Percentiles rank a stretch among this genome's conserved stretches.
These are phyloP conservation scores for Lucilia sericata DNA, from an alignment of 1,140 invertebrate species.

Conservation along the genomic window DNA sequence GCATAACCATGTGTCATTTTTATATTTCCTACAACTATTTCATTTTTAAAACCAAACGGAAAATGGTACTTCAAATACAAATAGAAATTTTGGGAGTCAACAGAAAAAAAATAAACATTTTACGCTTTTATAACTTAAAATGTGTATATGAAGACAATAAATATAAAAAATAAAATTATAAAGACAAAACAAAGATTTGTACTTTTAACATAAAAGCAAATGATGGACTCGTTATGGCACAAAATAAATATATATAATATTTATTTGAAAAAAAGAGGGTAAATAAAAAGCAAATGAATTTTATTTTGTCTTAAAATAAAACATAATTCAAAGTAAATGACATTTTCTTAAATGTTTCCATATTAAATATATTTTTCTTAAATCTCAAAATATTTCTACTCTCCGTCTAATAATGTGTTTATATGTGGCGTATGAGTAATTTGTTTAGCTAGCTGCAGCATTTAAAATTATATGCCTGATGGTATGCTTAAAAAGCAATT, in stretches of 20 bases:
- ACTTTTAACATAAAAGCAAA: background rate
- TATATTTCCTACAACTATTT: slow-evolving; percentile 45
- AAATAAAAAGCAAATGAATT: background rate
- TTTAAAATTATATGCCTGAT: slow-evolving; percentile 49
- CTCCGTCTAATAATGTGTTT: too few species aligned
- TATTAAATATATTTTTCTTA: too few species aligned
- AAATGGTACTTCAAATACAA: slow-evolving; percentile 8
- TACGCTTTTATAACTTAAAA: slow-evolving; percentile 8
- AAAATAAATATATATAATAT: background rate
- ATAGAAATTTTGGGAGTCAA: background rate
- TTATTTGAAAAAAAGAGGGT: background rate
- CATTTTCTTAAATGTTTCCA: background rate
- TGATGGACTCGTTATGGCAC: too few species aligned
- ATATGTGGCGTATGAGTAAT: slow-evolving; percentile 11
- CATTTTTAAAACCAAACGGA: slow-evolving; percentile 22
- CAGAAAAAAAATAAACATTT: slow-evolving; percentile 28
- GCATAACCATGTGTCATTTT: slow-evolving; percentile 47
- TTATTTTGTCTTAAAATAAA: background rate
- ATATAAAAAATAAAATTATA: slow-evolving; percentile 39
- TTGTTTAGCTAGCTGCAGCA: background rate
- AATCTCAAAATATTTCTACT: too few species aligned
- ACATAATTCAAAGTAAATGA: background rate
- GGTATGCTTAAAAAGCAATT: slow-evolving; percentile 67
- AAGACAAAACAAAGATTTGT: slow-evolving; percentile 4
- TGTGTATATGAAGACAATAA: slow-evolving; percentile 37